phyloP scores from a whole-genome alignment of 2,113 vertebrate species.

The Tychaedon coryphoeus region DNA sequence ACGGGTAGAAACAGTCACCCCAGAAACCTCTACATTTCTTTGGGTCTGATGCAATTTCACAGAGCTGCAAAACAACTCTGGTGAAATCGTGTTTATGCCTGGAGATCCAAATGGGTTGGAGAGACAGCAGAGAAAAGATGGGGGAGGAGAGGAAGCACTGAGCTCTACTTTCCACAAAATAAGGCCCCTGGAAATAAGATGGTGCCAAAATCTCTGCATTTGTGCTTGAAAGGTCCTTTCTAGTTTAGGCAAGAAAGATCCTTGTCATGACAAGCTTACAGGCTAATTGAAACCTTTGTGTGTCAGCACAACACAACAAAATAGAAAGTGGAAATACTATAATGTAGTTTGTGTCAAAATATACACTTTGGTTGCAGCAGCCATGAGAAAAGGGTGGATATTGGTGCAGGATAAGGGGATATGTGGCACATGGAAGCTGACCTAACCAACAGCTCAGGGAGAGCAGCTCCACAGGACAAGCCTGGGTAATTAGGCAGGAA shows the following conservation, averaged over 20 bases:
- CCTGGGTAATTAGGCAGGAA: not conserved
- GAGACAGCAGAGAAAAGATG: not conserved
- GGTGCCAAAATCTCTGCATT: not conserved
- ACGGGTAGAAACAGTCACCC: not conserved
- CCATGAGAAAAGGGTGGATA: not conserved
- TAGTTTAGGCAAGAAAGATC: not conserved
- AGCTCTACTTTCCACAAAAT: not conserved
- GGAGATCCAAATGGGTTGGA: not conserved
- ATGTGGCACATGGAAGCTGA: not conserved
- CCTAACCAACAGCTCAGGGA: rapidly evolving
- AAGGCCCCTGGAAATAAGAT: conserved; percentile 5
- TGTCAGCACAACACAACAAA: not conserved
- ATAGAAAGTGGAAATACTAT: not conserved
- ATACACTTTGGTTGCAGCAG: not conserved
- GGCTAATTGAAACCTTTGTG: not conserved
- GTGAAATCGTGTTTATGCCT: not conserved
- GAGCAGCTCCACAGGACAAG: not conserved
- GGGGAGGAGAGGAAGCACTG: not conserved
- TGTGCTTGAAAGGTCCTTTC: not conserved
- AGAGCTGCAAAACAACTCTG: not conserved
- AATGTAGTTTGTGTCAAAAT: not conserved
- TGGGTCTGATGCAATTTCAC: not conserved
- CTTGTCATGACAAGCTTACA: not conserved
- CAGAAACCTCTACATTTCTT: not conserved
- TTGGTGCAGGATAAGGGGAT: not conserved